Conservation (phyloP, 2,888 invertebrate species). For the Rhopalosiphum nymphaeae region DNA sequence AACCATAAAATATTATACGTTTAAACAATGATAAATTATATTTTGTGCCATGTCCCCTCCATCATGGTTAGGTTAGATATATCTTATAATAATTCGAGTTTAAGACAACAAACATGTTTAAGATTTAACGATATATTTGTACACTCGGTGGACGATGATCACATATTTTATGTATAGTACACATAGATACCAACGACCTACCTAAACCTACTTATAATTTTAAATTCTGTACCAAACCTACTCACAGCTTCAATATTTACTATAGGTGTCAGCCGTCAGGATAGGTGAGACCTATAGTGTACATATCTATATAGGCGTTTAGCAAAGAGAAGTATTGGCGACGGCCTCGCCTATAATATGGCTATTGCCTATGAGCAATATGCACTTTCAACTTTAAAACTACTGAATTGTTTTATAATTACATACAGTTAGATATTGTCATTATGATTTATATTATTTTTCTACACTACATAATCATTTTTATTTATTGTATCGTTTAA, state of each 20-base stretch:
- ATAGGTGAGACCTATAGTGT: neutral
- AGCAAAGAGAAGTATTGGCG: neutral
- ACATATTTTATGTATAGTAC: neutral
- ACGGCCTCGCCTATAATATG: neutral
- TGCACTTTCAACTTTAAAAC: neutral
- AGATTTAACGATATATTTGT: neutral
- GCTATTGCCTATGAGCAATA: neutral
- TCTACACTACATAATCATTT: neutral
- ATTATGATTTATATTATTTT: neutral
- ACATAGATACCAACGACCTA: neutral
- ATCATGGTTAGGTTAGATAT: neutral
- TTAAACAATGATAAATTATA: neutral
- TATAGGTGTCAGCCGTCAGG: neutral
- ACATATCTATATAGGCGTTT: neutral
- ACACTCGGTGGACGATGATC: neutral
- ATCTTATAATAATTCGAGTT: neutral
- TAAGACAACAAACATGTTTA: neutral
- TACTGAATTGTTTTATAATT: neutral
- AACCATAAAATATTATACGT: neutral
- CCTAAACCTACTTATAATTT: neutral
- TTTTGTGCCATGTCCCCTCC: neutral
- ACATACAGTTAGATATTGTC: neutral
- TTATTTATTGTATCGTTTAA: neutral
- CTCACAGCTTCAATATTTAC: neutral
- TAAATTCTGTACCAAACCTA: neutral